Percentiles rank a stretch among this genome's conserved stretches.
Evolutionary conservation across 2,888 invertebrate species (phyloP).

Genomic region (Tromatobia lineatoria): DNA sequence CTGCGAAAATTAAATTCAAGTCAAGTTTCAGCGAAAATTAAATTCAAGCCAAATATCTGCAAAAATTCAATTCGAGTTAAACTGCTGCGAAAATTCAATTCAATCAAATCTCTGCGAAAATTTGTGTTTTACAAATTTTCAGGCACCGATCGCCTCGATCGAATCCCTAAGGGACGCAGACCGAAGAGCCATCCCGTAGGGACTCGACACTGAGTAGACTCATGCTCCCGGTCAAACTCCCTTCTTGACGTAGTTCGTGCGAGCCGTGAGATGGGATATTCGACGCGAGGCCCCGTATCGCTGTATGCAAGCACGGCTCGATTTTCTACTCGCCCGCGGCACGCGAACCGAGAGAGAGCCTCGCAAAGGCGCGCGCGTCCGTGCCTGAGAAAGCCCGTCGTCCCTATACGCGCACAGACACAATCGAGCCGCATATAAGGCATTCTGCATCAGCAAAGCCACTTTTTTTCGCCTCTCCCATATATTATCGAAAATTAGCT

Average conservation of each 20-base stretch:
- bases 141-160: no score
- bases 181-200: constrained; percentile 18
- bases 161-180: not conserved
- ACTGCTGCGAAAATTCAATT: no score
- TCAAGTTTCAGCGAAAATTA: no score
- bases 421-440: constrained; percentile 1
- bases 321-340: constrained; percentile 61
- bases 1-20: no score
- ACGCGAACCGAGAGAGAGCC: constrained; percentile 56
- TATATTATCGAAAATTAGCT: not conserved
- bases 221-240: constrained; percentile 18
- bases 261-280: constrained; percentile 26
- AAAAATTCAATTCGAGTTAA: no score
- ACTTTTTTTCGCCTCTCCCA: not conserved
- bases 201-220: not conserved
- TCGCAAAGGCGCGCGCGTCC: constrained; percentile 41
- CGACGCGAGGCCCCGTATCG: constrained; percentile 30
- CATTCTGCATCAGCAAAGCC: not conserved
- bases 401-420: not conserved
- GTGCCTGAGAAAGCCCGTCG: constrained; percentile 8
- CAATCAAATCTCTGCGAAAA: no score
- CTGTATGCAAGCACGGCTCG: constrained; percentile 51
- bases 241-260: constrained; percentile 14
- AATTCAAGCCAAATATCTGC: no score
- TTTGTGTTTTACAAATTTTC: no score